phyloP scores from a whole-genome alignment of 2,888 invertebrate genomes.

The Tuta absoluta region DNA sequence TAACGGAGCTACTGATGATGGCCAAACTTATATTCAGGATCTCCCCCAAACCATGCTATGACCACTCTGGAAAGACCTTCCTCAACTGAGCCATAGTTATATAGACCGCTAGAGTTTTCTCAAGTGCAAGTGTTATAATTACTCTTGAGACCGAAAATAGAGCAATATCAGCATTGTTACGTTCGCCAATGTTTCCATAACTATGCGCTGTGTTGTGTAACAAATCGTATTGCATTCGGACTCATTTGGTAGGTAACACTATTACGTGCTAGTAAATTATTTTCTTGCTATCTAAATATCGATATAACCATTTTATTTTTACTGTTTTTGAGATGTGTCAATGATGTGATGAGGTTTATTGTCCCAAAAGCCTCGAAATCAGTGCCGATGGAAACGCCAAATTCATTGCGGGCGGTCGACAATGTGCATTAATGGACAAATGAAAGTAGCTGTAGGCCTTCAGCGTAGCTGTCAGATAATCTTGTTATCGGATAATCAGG shows the following conservation, averaged over 20 bases:
- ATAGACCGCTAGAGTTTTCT: neutral
- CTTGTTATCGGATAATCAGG: conserved; percentile 35
- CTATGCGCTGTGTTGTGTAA: conserved; percentile 55
- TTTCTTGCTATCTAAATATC: neutral
- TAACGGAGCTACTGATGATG: neutral
- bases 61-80: neutral
- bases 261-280: neutral
- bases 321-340: no score
- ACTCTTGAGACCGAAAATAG: conserved; percentile 56
- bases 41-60: neutral
- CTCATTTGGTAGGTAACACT: conserved; percentile 37
- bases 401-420: neutral
- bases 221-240: conserved; percentile 51
- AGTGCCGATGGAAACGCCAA: neutral
- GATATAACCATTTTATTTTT: no score
- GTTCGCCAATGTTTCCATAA: conserved; percentile 63
- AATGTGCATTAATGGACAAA: neutral
- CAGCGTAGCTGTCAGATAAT: conserved; percentile 39
- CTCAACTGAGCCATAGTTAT: conserved; percentile 23
- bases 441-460: neutral
- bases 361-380: neutral
- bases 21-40: neutral
- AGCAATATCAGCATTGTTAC: conserved; percentile 57
- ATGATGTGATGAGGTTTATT: no score
- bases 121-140: conserved; percentile 40